These are phyloP conservation scores for Procambarus clarkii DNA, from an alignment of 1,140 invertebrate species.

Conservation along the genomic window DNA sequence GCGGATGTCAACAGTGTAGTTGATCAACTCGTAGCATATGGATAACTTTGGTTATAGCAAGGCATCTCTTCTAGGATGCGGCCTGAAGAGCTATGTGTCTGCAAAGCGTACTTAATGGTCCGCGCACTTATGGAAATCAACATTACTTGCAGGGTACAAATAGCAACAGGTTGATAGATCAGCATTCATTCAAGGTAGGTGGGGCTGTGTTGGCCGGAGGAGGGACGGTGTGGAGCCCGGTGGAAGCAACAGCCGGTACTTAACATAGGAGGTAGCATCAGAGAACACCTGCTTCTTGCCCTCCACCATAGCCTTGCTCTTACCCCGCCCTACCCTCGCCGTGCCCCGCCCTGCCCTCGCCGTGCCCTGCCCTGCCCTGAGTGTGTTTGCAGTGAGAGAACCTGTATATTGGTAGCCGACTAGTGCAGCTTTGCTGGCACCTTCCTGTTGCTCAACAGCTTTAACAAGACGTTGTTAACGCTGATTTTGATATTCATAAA, in stretches of 20 bases:
- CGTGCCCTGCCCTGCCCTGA: too few relatives aligned
- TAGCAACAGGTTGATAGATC: constrained; percentile 16
- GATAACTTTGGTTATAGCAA: neutral
- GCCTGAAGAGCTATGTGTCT: neutral
- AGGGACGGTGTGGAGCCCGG: neutral
- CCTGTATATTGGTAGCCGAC: too few relatives aligned
- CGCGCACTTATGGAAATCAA: neutral
- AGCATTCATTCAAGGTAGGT: neutral
- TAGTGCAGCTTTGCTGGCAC: too few relatives aligned
- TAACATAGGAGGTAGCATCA: neutral
- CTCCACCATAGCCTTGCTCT: too few relatives aligned
- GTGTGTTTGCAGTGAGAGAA: too few relatives aligned
- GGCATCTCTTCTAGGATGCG: neutral
- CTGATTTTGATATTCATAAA: too few relatives aligned
- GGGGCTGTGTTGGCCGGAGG: neutral
- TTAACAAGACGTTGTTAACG: too few relatives aligned
- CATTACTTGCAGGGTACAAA: neutral
- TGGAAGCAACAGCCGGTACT: neutral
- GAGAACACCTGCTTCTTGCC: neutral
- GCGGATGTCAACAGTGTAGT: neutral
- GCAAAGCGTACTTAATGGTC: neutral
- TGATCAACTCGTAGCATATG: neutral
- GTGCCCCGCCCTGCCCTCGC: too few relatives aligned
- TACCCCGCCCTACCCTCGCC: too few relatives aligned
- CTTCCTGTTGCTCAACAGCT: too few relatives aligned